phyloP scores from a whole-genome alignment of 2,113 vertebrate species.

The Menidia beryllina region DNA sequence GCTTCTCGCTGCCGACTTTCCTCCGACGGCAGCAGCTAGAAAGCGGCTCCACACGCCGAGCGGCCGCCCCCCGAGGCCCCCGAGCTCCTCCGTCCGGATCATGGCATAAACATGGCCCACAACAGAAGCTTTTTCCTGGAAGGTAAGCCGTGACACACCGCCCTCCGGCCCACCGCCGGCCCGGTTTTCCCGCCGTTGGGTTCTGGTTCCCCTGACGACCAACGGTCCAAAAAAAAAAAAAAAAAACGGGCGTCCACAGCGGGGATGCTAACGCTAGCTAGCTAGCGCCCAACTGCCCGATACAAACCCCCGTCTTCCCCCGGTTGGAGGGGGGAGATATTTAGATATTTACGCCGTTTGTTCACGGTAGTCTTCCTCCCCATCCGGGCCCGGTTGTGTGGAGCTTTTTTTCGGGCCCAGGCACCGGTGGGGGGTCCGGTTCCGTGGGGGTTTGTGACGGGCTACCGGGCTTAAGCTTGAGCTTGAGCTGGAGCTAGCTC shows the following conservation, averaged over 20 bases:
- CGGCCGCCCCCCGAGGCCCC: background rate
- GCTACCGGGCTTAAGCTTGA: background rate
- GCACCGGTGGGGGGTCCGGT: background rate
- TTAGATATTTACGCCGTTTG: too few relatives aligned
- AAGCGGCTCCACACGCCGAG: slow-evolving; percentile 9
- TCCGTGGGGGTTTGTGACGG: background rate
- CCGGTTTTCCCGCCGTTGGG: background rate
- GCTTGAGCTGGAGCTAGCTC: slow-evolving; percentile 17
- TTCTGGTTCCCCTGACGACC: background rate
- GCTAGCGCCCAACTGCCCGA: background rate
- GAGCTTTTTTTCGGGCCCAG: background rate
- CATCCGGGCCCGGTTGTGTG: background rate
- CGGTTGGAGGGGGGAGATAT: background rate
- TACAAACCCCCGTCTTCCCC: background rate
- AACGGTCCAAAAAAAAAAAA: slow-evolving; percentile 28
- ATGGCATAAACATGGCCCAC: slow-evolving; percentile 84
- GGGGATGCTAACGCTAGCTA: slow-evolving; percentile 46
- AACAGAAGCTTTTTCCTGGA: slow-evolving; percentile 80
- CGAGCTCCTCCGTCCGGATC: slow-evolving; percentile 43
- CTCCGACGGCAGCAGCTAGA: background rate
- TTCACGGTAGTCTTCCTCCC: slow-evolving; percentile 4
- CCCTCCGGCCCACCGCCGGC: background rate
- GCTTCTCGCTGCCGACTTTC: too few relatives aligned
- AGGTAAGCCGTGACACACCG: slow-evolving; percentile 74
- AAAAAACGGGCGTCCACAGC: too few relatives aligned